A percentile compares a stretch with the other conserved stretches of the same genome.
Evolutionary conservation across 1,140 invertebrate genomes (phyloP).

Genomic region (Laupala kohalensis): DNA sequence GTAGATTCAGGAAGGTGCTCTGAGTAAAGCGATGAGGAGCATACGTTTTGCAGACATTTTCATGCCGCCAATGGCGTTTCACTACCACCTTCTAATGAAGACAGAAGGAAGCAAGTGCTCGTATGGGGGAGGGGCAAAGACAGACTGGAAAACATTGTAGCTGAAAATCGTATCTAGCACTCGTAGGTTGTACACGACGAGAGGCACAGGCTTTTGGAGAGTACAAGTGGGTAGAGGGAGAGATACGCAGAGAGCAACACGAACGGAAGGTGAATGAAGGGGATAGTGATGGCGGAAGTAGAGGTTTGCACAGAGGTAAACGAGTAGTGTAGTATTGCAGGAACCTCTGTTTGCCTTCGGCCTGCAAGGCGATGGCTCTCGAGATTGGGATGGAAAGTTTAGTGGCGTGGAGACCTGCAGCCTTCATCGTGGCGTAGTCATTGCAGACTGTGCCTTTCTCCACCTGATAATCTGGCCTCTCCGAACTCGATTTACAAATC

Average conservation of each 20-base stretch:
- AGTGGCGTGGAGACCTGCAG: background rate
- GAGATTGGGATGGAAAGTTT: background rate
- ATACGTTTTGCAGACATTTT: too few species aligned
- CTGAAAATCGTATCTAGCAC: background rate
- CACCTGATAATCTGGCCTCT: background rate
- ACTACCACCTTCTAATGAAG: background rate
- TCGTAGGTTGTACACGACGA: background rate
- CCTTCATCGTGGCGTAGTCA: background rate
- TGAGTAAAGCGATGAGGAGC: too few species aligned
- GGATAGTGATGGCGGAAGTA: background rate
- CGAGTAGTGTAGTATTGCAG: background rate
- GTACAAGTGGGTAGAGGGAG: background rate
- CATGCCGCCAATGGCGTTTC: too few species aligned
- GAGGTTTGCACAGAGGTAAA: background rate
- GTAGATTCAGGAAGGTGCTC: too few species aligned
- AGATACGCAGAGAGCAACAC: too few species aligned
- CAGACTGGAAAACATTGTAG: background rate
- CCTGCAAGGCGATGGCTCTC: background rate
- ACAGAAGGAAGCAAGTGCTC: background rate
- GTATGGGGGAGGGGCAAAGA: background rate
- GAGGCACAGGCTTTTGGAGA: too few species aligned
- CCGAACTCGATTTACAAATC: background rate
- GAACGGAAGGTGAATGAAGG: too few species aligned
- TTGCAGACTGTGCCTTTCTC: background rate
- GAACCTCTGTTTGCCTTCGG: background rate